These are phyloP conservation scores for Atlantisia rogersi DNA, from an alignment of 2,113 vertebrate genomes.

Conservation along the genomic window DNA sequence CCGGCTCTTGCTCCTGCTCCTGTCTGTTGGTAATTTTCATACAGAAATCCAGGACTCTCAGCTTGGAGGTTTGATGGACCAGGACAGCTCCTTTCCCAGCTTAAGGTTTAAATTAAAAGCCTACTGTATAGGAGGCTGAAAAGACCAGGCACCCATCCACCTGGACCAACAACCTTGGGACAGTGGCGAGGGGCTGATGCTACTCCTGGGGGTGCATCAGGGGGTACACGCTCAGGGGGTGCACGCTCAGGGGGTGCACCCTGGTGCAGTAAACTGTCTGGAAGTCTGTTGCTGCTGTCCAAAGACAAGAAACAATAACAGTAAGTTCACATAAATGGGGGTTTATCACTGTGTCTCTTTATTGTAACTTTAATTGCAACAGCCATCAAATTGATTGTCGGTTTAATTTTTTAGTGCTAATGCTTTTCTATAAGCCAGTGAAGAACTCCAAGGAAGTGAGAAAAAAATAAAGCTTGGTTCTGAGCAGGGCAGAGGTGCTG, in stretches of 20 bases:
- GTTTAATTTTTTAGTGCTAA: not conserved
- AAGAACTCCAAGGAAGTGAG: not conserved
- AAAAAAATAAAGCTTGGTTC: not conserved
- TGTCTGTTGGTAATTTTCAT: not conserved
- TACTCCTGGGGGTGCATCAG: too few relatives aligned
- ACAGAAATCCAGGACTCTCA: not conserved
- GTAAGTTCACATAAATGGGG: too few relatives aligned
- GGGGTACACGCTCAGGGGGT: too few relatives aligned
- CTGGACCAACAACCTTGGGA: rapidly evolving
- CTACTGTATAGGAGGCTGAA: not conserved
- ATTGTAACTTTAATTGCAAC: not conserved
- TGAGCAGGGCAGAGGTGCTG: too few relatives aligned
- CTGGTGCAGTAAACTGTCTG: too few relatives aligned
- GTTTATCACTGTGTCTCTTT: not conserved
- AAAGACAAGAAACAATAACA: not conserved
- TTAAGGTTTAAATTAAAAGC: not conserved
- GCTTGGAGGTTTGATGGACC: not conserved
- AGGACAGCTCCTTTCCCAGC: not conserved
- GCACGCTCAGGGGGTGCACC: too few relatives aligned
- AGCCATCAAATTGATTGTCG: not conserved
- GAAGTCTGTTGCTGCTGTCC: too few relatives aligned
- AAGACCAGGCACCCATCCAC: not conserved
- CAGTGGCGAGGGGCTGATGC: rapidly evolving
- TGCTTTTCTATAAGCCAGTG: not conserved
- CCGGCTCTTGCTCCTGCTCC: too few relatives aligned